Evolutionary conservation across 2,888 invertebrate species (phyloP).

Genomic region (Scaptodrosophila latifasciaeformis): DNA sequence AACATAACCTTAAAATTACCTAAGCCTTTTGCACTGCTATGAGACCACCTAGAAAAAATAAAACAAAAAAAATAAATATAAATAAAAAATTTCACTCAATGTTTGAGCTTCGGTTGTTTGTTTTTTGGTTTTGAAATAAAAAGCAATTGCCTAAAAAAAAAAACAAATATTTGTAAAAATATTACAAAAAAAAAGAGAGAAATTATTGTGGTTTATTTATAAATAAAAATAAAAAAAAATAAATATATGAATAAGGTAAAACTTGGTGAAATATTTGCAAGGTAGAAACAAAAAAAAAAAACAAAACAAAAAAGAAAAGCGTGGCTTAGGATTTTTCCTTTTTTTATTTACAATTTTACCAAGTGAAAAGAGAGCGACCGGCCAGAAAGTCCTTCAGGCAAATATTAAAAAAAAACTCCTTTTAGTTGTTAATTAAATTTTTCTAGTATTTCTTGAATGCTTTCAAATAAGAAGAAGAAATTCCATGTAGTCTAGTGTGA

Average conservation of each 20-base stretch:
- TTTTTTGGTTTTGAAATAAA: conserved; percentile 8
- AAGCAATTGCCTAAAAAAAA: conserved; percentile 53
- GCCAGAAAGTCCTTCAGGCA: too few species aligned
- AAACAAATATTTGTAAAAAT: conserved; percentile 23
- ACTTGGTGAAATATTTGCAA: neutral
- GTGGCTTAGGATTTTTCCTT: too few species aligned
- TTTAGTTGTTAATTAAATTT: too few species aligned
- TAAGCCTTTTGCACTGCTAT: conserved; percentile 58
- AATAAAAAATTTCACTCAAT: conserved; percentile 44
- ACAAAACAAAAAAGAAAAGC: conserved; percentile 24
- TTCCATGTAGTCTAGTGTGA: too few species aligned
- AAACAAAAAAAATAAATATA: conserved; percentile 15
- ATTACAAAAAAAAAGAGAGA: conserved; percentile 3
- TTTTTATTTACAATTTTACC: too few species aligned
- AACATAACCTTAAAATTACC: neutral
- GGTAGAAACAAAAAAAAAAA: neutral
- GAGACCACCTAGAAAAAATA: conserved; percentile 57
- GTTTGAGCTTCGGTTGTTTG: conserved; percentile 70
- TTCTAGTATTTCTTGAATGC: too few species aligned
- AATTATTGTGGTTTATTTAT: conserved; percentile 53
- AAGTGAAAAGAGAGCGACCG: too few species aligned
- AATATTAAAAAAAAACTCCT: too few species aligned
- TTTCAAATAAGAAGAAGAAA: too few species aligned
- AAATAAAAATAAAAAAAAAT: conserved; percentile 26
- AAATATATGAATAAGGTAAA: too few species aligned